These are phyloP conservation scores for Stratiomys singularior DNA, from an alignment of 2,888 invertebrate species.

Conservation along the genomic window DNA sequence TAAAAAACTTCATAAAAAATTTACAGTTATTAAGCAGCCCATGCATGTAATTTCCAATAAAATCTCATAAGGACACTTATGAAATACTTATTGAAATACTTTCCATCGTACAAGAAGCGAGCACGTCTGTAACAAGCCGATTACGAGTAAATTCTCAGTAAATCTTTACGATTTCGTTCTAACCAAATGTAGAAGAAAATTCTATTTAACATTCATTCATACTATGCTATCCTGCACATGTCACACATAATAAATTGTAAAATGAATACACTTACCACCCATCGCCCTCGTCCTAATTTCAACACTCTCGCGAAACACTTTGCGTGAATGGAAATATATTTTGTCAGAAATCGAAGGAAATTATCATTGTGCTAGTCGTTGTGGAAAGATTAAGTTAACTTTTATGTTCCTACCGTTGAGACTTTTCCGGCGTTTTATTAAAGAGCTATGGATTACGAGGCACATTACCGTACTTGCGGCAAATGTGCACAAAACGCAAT, in stretches of 20 bases:
- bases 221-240: background rate
- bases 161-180: no score
- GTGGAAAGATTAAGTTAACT: conserved; percentile 15
- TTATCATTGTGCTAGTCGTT: conserved; percentile 17
- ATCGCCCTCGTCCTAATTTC: no score
- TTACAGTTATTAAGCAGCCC: no score
- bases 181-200: no score
- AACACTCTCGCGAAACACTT: background rate
- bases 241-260: background rate
- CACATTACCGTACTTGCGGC: background rate
- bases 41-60: no score
- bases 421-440: background rate
- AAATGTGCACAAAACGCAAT: conserved; percentile 1
- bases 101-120: no score
- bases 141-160: no score
- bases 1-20: no score
- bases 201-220: no score
- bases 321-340: background rate
- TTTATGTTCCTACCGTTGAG: background rate
- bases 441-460: background rate
- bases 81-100: no score
- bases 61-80: no score
- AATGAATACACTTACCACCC: background rate
- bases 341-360: background rate
- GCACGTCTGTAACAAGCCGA: no score